Evolutionary conservation across 2,888 invertebrate genomes (phyloP), one percentile per base, ranked within the genome.

Genomic region (Noctuana brunneofusca): DNA sequence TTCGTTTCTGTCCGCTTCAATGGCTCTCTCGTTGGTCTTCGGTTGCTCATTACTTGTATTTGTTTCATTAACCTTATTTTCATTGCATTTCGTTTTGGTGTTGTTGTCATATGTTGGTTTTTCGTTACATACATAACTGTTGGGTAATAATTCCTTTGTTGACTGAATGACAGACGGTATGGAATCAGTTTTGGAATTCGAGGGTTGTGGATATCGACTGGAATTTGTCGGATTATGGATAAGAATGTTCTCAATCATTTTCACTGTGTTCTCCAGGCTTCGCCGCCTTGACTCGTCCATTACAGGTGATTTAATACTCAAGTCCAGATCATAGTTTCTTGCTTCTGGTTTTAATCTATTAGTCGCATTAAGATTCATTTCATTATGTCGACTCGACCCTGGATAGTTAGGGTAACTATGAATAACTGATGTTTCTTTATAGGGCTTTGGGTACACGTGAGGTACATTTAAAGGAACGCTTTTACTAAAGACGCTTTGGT

Each of bases 221-320:
- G 66, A 54, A 24, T 63, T 68, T 43, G 62, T 65, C 6, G 64
- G 65, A 54, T 63, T 63, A 43, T 67, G 68, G 41, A 79, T 82
- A 30, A 87, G 69, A 18, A 87, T 84, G 55, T 85, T 81, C 68
- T 88, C 88, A 59, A 88, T 87, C 59, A 87, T 68, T 66, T 80
- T 83, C 0, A 88, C 85, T 0, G 87, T 87, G 32, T 86, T 84
- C 66, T 87, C 87, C 27, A 88, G 74, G 60, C 86, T 87, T 71
- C 83, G 78, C 12, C 86, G 72, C 62, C 83, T 76, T 0, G 74
- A 76, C 32, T 76, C 73, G 52, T 73, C 73, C 46, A 66, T 64
- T 14, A 63, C 8, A 22, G 55, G 41, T n/a, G 64, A 48, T 58
- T 64, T 62, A 1, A 60, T 64, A 48, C 58, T 64, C 53, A 66